A percentile compares a stretch with the other conserved stretches of the same genome.
Evolutionary conservation across 2,113 vertebrate species (phyloP).

Genomic region (Tachuris rubrigastra): DNA sequence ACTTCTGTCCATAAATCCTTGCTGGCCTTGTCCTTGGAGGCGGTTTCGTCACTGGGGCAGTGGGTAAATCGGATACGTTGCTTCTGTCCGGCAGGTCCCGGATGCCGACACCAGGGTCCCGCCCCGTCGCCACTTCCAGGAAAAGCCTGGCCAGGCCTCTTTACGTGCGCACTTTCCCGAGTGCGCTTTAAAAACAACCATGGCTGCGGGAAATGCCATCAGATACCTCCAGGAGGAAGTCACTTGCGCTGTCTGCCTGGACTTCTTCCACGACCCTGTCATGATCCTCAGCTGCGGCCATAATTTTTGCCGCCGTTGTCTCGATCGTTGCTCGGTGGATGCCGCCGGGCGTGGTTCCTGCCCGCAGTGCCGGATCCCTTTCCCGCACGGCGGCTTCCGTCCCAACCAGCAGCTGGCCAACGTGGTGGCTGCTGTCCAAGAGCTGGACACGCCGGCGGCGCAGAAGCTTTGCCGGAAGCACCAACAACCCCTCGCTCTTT

Average conservation of each 20-base stretch:
- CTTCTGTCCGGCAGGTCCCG: accelerated
- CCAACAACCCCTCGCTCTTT: accelerated
- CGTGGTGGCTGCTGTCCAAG: not conserved
- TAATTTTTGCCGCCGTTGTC: not conserved
- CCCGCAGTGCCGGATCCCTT: not conserved
- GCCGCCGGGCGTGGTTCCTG: not conserved
- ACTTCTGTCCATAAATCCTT: accelerated
- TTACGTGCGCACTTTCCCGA: accelerated
- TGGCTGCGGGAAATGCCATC: not conserved
- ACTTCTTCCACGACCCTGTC: not conserved
- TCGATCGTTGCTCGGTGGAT: accelerated
- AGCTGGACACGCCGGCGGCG: not conserved
- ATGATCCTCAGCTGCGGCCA: not conserved
- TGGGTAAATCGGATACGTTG: accelerated
- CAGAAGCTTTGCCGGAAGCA: not conserved
- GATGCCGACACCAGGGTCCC: too few relatives aligned
- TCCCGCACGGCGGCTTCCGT: not conserved
- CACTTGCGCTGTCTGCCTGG: not conserved
- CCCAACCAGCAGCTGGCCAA: not conserved
- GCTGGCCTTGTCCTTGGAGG: too few relatives aligned
- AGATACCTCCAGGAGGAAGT: not conserved
- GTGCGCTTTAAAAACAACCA: accelerated
- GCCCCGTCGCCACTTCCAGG: not conserved
- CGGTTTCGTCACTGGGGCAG: accelerated
- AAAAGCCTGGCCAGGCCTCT: not conserved